Percentiles rank a stretch among this genome's conserved stretches.
These are phyloP conservation scores for Trematocara macrostoma DNA, from an alignment of 2,113 vertebrate species.

Conservation along the genomic window DNA sequence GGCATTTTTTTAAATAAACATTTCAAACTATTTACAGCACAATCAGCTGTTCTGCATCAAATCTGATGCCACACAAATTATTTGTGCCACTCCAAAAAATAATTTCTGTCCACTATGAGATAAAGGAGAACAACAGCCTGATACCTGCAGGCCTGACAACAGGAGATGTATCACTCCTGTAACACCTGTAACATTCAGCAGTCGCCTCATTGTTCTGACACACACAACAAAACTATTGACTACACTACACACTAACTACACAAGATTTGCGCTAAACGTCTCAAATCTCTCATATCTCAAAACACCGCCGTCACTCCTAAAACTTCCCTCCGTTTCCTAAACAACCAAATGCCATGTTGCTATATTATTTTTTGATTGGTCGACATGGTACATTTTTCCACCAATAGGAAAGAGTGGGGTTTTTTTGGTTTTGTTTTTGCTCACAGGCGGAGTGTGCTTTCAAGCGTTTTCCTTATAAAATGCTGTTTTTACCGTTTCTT, in stretches of 20 bases:
- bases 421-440: neutral
- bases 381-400: rapidly evolving
- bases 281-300: neutral
- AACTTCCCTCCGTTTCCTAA: neutral
- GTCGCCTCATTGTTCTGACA: neutral
- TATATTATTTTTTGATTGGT: neutral
- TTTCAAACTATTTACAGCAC: neutral
- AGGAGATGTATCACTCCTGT: rapidly evolving
- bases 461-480: rapidly evolving
- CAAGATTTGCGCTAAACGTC: rapidly evolving
- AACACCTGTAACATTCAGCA: rapidly evolving
- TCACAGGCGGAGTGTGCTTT: neutral
- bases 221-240: rapidly evolving
- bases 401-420: rapidly evolving
- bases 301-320: rapidly evolving
- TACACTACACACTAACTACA: neutral
- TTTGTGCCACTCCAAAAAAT: neutral
- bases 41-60: neutral
- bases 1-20: too few species aligned
- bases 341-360: neutral
- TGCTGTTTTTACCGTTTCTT: rapidly evolving
- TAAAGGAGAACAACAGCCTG: neutral
- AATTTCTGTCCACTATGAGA: rapidly evolving
- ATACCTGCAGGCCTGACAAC: neutral
- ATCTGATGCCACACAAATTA: neutral